Conservation (phyloP, 2,888 invertebrate genomes). For the Pterostichus madidus region DNA sequence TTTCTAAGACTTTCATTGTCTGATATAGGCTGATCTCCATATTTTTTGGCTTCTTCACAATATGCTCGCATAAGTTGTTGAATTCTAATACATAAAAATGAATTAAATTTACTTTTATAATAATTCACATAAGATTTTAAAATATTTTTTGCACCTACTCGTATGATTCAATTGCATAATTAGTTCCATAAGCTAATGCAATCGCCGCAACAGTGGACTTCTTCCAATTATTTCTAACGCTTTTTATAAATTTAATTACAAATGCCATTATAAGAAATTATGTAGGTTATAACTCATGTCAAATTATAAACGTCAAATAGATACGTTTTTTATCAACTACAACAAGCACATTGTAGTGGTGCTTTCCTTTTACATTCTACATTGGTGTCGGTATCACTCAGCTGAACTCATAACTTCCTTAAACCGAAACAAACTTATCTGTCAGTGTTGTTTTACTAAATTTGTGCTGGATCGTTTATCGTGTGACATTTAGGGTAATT, state of each 20-base stretch:
- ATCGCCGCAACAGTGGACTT: slow-evolving; percentile 87
- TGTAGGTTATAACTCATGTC: slow-evolving; percentile 38
- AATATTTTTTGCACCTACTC: slow-evolving; percentile 83
- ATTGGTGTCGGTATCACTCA: no score
- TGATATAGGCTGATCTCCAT: slow-evolving; percentile 84
- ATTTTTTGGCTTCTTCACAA: slow-evolving; percentile 87
- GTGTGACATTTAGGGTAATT: no score
- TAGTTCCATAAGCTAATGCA: slow-evolving; percentile 84
- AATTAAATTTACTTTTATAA: slow-evolving; percentile 21
- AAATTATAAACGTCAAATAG: slow-evolving; percentile 7
- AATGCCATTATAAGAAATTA: slow-evolving; percentile 76
- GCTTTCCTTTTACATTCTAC: no score
- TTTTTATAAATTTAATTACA: slow-evolving; percentile 83
- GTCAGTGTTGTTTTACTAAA: no score
- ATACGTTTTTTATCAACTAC: neutral
- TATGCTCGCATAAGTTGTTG: slow-evolving; percentile 88
- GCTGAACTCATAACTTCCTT: no score
- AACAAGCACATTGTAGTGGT: neutral
- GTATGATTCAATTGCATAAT: slow-evolving; percentile 85
- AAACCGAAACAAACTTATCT: no score
- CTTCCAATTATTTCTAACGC: slow-evolving; percentile 92
- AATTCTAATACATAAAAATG: slow-evolving; percentile 80
- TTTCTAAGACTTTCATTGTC: slow-evolving; percentile 83
- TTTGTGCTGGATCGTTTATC: no score
- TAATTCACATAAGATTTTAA: neutral